Base-by-base conservation (phyloP, 2,113 vertebrate genomes). In the Pelecanoides urinatrix region DNA sequence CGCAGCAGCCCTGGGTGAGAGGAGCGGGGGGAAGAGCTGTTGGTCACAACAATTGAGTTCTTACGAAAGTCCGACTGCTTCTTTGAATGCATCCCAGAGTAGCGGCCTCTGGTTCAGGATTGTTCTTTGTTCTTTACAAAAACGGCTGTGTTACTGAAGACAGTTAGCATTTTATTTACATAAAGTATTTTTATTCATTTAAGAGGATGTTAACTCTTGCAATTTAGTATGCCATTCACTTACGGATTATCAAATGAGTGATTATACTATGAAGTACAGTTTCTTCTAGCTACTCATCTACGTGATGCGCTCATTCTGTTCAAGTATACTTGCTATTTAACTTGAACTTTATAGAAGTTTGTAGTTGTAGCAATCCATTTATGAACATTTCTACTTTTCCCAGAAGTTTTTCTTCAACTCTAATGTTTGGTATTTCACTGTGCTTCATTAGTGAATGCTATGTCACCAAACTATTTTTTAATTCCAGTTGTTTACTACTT, bases 41-140 rank as follows among this genome's bases (percentile, higher is more conserved):
- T 66, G 42, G 36, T 52, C 38, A 26, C 42, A 27, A 4, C 4
- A 4, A 0, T 0, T 16, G 36, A 9, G 13, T 7, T 47, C 30
- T 70, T 13, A 2, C 0, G 19, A 55, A 58, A 20, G 38, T 13
- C 50, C 9, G 0, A 4, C 40, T 45, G 29, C 59, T 61, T 1
- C 81, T 73, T 17, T 49, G 79, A 53, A 2, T 7, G 2, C n/a
- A 7, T 70, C 83, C 63, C 55, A 3, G 1, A 38, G 58, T 7
- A 18, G 11, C 68, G 36, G 74, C 42, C 53, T 72, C 2, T 55
- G 22, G 29, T 49, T 71, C 44, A 47, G 78, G 52, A 32, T n/a
- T 38, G 21, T 15, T 63, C 78, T 76, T 38, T 68, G 47, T 40
- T n/a, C 47, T 63, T 9, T 58, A 11, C 75, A 45, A 11, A 30